Base-by-base conservation (phyloP, 2,888 invertebrate species). In the Macrophya alboannulata region DNA sequence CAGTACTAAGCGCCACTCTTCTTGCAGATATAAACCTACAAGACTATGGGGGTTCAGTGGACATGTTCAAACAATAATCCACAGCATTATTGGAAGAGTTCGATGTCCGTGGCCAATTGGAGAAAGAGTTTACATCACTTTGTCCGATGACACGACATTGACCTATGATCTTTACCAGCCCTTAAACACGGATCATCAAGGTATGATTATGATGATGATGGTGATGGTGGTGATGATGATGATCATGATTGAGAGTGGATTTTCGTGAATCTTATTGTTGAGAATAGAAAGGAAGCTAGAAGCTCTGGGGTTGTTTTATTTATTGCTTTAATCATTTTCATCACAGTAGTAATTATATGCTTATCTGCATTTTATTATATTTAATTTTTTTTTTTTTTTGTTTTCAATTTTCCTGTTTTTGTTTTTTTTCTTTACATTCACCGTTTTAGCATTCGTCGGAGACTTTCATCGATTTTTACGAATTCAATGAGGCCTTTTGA, bases 21-120 rank as follows among this genome's bases (percentile, higher is more conserved):
- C 87, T 95, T 95, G 71, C 94, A 98, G 98, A 86, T 98, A 98
- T 94, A 95, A 97, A 89, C 98, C 98, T 81, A 98, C 98, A 81
- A 95, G 97, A 88, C 94, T 99, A 89, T 99, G 99, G 99, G 99
- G 99, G 86, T 98, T 98, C 94, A 98, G 98, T 94, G 99, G 99
- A 15, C 99, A 99, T 94, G 96, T 99, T 31, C 99, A 99, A 94
- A 99, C 99, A 1, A 97, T 98, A 86, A 94, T 98, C 84, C 99
- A 99, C 94, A 98, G 98, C 90, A 95, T 97, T 88, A 97, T 98
- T 87, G 97, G 98, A 40, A 96, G 98, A 85, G 97, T 98, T 40
- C 96, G 97, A 87, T 98, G 98, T 91, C 98, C 98, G 84, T 97
- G 97, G 96, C 97, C 98, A 0, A 96, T 97, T 89, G 98, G 98